A percentile compares a stretch with the other conserved stretches of the same genome.
Evolutionary conservation across 2,113 vertebrate species (phyloP).

Genomic region (Amphiprion percula): DNA sequence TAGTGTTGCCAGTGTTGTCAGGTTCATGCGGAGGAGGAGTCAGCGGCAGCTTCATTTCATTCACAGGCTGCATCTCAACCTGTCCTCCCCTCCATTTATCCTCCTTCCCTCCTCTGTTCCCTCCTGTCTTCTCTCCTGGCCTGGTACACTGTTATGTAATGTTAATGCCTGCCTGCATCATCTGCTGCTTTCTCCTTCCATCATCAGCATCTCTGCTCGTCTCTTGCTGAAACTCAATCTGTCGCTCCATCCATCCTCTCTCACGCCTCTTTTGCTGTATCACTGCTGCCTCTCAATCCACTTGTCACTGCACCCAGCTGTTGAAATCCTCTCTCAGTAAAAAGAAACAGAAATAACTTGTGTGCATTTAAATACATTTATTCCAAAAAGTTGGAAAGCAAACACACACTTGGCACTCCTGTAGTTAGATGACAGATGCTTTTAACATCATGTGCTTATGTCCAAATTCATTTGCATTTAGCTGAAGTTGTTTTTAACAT

Average conservation of each 20-base stretch:
- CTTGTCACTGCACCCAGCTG: neutral
- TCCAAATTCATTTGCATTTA: too few species aligned
- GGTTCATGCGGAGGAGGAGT: constrained; percentile 26
- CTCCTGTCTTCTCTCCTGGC: constrained; percentile 28
- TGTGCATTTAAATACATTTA: too few species aligned
- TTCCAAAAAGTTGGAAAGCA: too few species aligned
- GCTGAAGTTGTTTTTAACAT: too few species aligned
- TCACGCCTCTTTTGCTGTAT: neutral
- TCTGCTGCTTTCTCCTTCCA: constrained; percentile 15
- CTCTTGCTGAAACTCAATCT: constrained; percentile 36
- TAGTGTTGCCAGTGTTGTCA: too few species aligned
- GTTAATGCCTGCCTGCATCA: constrained; percentile 40
- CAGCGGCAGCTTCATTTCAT: constrained; percentile 21
- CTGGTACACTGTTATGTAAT: constrained; percentile 61
- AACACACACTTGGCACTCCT: too few species aligned
- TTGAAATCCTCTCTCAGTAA: neutral
- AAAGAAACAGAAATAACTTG: neutral
- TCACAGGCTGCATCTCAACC: constrained; percentile 27
- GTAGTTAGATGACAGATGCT: too few species aligned
- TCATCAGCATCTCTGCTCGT: constrained; percentile 45
- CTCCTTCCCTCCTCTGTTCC: constrained; percentile 7
- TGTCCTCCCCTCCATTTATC: constrained; percentile 20
- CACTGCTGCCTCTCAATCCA: neutral
- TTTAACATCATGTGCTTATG: too few species aligned
- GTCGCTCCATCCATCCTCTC: constrained; percentile 17